A percentile compares a stretch with the other conserved stretches of the same genome.
Evolutionary conservation across 2,797 vertebrate species (phyloP).

Genomic region (Huso huso): DNA sequence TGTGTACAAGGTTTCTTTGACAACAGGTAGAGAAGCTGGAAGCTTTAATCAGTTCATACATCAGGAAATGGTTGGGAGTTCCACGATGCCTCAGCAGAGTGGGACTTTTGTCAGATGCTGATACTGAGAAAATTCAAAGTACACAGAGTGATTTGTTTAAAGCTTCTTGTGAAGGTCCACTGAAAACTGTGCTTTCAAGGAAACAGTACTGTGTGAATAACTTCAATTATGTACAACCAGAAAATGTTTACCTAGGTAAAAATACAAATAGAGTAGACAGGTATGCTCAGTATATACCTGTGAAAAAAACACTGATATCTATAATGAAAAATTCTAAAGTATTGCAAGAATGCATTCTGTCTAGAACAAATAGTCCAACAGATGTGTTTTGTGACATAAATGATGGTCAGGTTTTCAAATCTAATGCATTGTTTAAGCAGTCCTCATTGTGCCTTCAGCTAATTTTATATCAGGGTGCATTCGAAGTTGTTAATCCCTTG

Average conservation of each 20-base stretch:
- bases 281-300: slow-evolving; percentile 1
- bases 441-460: too few relatives aligned
- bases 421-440: too few relatives aligned
- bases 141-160: background rate
- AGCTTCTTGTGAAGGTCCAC: background rate
- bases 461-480: too few relatives aligned
- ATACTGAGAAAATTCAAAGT: background rate
- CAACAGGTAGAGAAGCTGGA: too few relatives aligned
- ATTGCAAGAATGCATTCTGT: background rate
- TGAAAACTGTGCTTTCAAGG: background rate
- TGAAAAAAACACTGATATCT: background rate
- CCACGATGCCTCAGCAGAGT: too few relatives aligned
- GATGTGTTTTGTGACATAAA: background rate
- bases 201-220: background rate
- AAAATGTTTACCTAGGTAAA: background rate
- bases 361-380: background rate
- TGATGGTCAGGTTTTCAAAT: too few relatives aligned
- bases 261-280: background rate
- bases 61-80: too few relatives aligned
- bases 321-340: background rate
- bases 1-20: too few relatives aligned
- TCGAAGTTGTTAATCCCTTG: too few relatives aligned
- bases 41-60: too few relatives aligned
- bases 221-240: background rate
- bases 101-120: slow-evolving; percentile 4